These are phyloP conservation scores for Drosophila pullipes DNA, from an alignment of 2,888 invertebrate genomes.

Conservation along the genomic window DNA sequence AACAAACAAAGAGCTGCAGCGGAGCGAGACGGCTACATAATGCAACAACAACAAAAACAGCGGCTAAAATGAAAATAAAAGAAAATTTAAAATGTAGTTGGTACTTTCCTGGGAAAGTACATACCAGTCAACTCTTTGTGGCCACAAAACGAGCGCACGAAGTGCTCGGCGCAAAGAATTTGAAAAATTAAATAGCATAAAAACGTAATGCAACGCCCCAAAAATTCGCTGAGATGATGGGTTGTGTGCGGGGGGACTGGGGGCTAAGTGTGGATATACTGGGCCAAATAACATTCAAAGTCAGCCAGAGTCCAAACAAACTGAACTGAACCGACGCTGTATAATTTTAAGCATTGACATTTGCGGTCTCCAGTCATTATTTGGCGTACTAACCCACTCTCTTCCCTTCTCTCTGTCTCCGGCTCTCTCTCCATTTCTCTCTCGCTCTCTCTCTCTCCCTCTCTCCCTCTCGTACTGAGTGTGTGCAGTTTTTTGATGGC, in stretches of 20 bases:
- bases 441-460: background rate
- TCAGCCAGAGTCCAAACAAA: conserved; percentile 28
- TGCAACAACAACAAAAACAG: background rate
- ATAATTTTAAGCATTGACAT: conserved; percentile 81
- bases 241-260: background rate
- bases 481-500: conserved; percentile 14
- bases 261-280: too few species aligned
- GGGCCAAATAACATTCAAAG: conserved; percentile 1
- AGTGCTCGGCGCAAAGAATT: conserved; percentile 33
- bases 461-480: conserved; percentile 8
- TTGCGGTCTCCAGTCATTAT: conserved; percentile 78
- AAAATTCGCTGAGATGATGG: conserved; percentile 55
- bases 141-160: conserved; percentile 47
- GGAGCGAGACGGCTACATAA: conserved; percentile 13
- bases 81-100: conserved; percentile 60
- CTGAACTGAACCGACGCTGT: conserved; percentile 58
- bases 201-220: conserved; percentile 74
- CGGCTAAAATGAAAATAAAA: background rate
- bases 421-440: conserved; percentile 12
- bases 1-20: conserved; percentile 64
- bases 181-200: conserved; percentile 78
- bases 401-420: background rate
- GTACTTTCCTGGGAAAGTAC: conserved; percentile 61
- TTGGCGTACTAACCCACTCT: conserved; percentile 50
- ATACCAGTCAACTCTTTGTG: conserved; percentile 66